A percentile compares a stretch with the other conserved stretches of the same genome.
Conservation (phyloP, 2,113 vertebrate species). For the Zosterops borbonicus region DNA sequence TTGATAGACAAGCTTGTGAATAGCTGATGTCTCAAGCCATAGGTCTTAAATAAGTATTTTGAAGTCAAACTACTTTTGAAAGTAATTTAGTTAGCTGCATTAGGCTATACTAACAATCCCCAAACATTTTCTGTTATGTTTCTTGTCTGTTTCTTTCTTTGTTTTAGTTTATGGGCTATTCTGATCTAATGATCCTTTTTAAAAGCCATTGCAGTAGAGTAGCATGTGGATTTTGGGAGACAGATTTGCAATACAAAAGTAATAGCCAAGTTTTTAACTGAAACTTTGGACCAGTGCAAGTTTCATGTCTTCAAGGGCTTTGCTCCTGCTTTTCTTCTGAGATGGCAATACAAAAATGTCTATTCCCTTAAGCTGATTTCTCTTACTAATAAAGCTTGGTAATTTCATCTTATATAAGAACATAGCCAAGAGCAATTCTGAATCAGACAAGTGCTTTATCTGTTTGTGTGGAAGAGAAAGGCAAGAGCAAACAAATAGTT, state of each 20-base stretch:
- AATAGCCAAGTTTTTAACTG: not conserved
- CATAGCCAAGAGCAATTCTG: not conserved
- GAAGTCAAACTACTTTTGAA: not conserved
- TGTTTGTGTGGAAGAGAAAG: not conserved
- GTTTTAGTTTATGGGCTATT: not conserved
- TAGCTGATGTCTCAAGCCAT: not conserved
- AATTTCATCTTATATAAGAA: not conserved
- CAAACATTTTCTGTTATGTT: not conserved
- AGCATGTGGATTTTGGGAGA: not conserved
- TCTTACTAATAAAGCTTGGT: not conserved
- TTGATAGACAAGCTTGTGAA: not conserved
- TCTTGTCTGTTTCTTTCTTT: not conserved
- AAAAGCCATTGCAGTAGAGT: not conserved
- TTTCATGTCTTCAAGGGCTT: not conserved
- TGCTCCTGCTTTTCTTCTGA: not conserved
- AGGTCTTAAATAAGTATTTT: not conserved
- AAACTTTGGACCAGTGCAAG: not conserved
- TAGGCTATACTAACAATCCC: not conserved
- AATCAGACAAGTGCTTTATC: not conserved
- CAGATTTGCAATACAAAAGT: not conserved
- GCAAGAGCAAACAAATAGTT: not conserved
- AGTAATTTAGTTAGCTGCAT: not conserved
- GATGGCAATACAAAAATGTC: not conserved
- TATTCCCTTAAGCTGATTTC: not conserved
- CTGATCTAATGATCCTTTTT: not conserved